These are phyloP conservation scores for Tiphia femorata DNA, from an alignment of 2,888 invertebrate genomes.

Conservation along the genomic window DNA sequence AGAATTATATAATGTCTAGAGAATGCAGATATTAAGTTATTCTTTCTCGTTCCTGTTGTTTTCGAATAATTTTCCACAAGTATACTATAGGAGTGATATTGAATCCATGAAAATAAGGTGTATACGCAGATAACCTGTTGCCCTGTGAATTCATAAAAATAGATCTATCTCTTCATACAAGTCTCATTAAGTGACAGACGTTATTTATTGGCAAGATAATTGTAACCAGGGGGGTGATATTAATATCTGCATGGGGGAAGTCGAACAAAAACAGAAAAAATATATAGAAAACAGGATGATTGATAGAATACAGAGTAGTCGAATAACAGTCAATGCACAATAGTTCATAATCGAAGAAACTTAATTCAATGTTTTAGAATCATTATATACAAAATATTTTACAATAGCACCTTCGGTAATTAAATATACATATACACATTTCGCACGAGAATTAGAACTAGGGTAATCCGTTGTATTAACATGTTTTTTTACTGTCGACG, in stretches of 20 bases:
- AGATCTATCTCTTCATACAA: conserved; percentile 39
- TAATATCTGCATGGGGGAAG: conserved; percentile 37
- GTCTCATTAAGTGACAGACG: conserved; percentile 45
- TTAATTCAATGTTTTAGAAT: too few relatives aligned
- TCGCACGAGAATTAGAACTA: too few relatives aligned
- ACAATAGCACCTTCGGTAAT: too few relatives aligned
- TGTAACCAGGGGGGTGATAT: conserved; percentile 64
- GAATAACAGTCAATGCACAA: background rate
- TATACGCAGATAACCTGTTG: conserved; percentile 53
- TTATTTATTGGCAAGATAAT: conserved; percentile 62
- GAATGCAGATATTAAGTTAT: too few relatives aligned
- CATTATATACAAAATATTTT: background rate
- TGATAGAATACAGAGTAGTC: background rate
- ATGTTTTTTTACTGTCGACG: too few relatives aligned
- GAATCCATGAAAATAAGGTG: conserved; percentile 33
- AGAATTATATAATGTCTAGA: too few relatives aligned
- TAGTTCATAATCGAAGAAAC: background rate
- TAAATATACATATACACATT: too few relatives aligned
- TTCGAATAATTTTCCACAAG: conserved; percentile 30
- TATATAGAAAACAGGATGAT: too few relatives aligned
- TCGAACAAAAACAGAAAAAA: conserved; percentile 37
- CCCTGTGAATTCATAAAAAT: conserved; percentile 45
- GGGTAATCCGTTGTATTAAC: too few relatives aligned
- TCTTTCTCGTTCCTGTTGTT: conserved; percentile 3
- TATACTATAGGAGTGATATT: conserved; percentile 17